Percentiles rank a stretch among this genome's conserved stretches.
Conservation (phyloP, 1,140 invertebrate species). For the Nephotettix cincticeps region DNA sequence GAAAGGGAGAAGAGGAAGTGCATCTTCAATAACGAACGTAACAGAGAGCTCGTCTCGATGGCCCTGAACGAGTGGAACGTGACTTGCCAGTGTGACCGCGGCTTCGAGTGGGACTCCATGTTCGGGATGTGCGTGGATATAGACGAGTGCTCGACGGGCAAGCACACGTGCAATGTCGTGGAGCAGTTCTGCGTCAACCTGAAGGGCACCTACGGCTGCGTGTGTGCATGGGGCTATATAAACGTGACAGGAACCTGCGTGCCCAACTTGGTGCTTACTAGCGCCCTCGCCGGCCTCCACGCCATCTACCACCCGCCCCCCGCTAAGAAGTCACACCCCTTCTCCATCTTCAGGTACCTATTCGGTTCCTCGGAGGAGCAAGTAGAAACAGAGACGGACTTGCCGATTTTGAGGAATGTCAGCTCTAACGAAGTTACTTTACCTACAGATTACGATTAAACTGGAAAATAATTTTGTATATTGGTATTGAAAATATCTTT, state of each 20-base stretch:
- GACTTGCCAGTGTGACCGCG: slow-evolving; percentile 54
- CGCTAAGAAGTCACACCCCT: background rate
- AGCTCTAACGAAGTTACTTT: too few relatives aligned
- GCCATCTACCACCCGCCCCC: background rate
- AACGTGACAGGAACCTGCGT: background rate
- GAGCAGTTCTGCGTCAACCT: slow-evolving; percentile 57
- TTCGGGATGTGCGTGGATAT: slow-evolving; percentile 62
- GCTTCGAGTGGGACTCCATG: slow-evolving; percentile 53
- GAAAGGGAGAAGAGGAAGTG: slow-evolving; percentile 46
- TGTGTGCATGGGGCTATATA: slow-evolving; percentile 44
- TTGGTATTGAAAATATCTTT: too few relatives aligned
- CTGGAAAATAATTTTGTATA: too few relatives aligned
- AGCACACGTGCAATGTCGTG: slow-evolving; percentile 49
- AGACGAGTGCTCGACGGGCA: slow-evolving; percentile 56
- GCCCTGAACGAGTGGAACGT: slow-evolving; percentile 59
- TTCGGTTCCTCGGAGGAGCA: background rate
- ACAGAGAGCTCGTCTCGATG: slow-evolving; percentile 54
- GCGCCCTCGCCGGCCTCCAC: background rate
- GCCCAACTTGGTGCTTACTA: background rate
- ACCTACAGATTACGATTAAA: too few relatives aligned
- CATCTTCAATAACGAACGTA: slow-evolving; percentile 48
- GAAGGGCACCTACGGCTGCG: slow-evolving; percentile 53
- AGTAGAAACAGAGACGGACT: too few relatives aligned
- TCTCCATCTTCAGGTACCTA: background rate
- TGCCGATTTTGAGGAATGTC: too few relatives aligned